These are phyloP conservation scores for Aphaenogaster rudis DNA, from an alignment of 1,140 invertebrate genomes.

Conservation along the genomic window DNA sequence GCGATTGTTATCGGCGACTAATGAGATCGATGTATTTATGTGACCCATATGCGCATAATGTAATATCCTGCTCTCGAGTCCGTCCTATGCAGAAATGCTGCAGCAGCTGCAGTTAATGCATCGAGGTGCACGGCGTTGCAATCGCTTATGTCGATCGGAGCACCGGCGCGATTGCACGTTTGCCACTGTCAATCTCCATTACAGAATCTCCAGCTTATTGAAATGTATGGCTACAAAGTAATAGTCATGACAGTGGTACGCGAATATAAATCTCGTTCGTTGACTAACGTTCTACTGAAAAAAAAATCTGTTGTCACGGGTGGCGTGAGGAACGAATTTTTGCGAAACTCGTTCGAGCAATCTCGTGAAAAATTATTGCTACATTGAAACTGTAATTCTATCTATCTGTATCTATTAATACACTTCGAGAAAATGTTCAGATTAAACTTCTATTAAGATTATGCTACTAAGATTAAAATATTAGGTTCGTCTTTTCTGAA, in stretches of 20 bases:
- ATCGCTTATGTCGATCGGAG: constrained; percentile 71
- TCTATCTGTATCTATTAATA: background rate
- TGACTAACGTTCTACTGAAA: background rate
- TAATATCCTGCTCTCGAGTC: constrained; percentile 77
- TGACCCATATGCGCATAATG: constrained; percentile 85
- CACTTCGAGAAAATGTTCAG: background rate
- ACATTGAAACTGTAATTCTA: background rate
- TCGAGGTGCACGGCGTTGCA: constrained; percentile 77
- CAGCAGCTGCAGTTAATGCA: constrained; percentile 86
- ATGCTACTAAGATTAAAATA: background rate
- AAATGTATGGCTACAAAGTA: constrained; percentile 42
- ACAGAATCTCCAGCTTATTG: constrained; percentile 59
- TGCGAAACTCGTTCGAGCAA: background rate
- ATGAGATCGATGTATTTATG: constrained; percentile 85
- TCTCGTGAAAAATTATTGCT: background rate
- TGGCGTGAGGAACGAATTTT: background rate
- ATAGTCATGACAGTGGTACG: constrained; percentile 13
- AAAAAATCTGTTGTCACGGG: background rate
- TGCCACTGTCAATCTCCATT: constrained; percentile 66
- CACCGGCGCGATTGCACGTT: constrained; percentile 71
- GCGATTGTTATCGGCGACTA: constrained; percentile 76
- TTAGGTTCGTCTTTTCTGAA: background rate
- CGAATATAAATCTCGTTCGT: constrained; percentile 19
- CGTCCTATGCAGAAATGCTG: constrained; percentile 79
- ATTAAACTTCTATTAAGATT: constrained; percentile 6